These are phyloP conservation scores for Mycetomoellerius zeteki DNA, from an alignment of 1,140 invertebrate species.

Conservation along the genomic window DNA sequence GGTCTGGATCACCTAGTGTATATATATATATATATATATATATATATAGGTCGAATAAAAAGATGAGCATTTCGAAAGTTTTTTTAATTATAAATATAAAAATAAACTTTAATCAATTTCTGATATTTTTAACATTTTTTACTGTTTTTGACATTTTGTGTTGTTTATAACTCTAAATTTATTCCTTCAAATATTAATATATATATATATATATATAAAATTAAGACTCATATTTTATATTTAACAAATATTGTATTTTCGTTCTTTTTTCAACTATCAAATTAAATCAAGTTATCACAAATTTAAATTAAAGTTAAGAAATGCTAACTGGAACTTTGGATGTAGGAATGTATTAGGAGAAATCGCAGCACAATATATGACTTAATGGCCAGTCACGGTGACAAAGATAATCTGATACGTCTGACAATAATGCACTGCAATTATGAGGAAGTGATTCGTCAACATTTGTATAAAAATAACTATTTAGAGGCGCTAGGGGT, in stretches of 20 bases:
- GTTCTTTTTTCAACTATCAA: background rate
- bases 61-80: background rate
- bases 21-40: too few species aligned
- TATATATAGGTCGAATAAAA: background rate
- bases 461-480: slow-evolving; percentile 94
- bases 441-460: slow-evolving; percentile 95
- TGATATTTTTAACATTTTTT: background rate
- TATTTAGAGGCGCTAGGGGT: slow-evolving; percentile 92
- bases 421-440: slow-evolving; percentile 96
- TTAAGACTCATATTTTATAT: background rate
- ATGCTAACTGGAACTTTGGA: slow-evolving; percentile 20
- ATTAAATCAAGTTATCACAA: slow-evolving; percentile 9
- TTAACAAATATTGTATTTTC: slow-evolving; percentile 8
- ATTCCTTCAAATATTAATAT: background rate
- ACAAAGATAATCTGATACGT: slow-evolving; percentile 95
- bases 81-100: slow-evolving; percentile 4
- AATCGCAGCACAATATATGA: slow-evolving; percentile 95
- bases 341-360: slow-evolving; percentile 91
- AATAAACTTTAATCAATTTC: background rate
- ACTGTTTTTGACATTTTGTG: background rate
- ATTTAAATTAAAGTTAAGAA: slow-evolving; percentile 43
- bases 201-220: background rate
- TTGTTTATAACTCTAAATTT: background rate
- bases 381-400: slow-evolving; percentile 96
- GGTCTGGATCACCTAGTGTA: too few species aligned